A percentile compares a stretch with the other conserved stretches of the same genome.
phyloP scores from a whole-genome alignment of 2,888 invertebrate genomes.

The Byasa hedistus region DNA sequence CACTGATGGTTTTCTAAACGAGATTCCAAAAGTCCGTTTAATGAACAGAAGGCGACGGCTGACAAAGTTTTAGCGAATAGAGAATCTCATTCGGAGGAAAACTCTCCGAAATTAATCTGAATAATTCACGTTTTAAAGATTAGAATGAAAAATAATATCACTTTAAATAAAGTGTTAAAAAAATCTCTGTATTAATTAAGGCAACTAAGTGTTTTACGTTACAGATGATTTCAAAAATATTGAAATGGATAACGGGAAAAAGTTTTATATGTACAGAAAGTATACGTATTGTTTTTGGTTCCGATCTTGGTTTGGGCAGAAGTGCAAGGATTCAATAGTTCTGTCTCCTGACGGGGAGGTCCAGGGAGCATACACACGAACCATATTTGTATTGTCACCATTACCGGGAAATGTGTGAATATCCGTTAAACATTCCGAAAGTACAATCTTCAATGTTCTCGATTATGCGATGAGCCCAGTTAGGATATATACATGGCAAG shows the following conservation, averaged over 20 bases:
- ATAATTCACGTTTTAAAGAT: too few relatives aligned
- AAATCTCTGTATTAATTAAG: not conserved
- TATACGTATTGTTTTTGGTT: constrained; percentile 41
- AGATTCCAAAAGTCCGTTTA: too few relatives aligned
- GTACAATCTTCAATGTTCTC: too few relatives aligned
- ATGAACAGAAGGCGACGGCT: too few relatives aligned
- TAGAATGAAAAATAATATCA: not conserved
- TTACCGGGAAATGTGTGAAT: constrained; percentile 33
- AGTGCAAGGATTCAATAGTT: constrained; percentile 36
- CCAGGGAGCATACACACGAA: constrained; percentile 35
- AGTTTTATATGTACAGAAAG: constrained; percentile 37
- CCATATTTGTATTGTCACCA: constrained; percentile 30
- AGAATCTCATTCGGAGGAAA: too few relatives aligned
- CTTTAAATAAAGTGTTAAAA: not conserved
- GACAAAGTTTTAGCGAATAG: too few relatives aligned
- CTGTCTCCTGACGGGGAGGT: constrained; percentile 30
- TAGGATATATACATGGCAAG: too few relatives aligned
- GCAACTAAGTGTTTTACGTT: not conserved
- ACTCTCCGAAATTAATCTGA: too few relatives aligned
- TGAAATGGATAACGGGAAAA: constrained; percentile 37
- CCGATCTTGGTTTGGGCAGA: constrained; percentile 26
- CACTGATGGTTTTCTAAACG: too few relatives aligned
- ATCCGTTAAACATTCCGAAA: too few relatives aligned
- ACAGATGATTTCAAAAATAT: constrained; percentile 35
- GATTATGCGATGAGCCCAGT: too few relatives aligned